Conservation (phyloP, 2,888 invertebrate genomes). For the Heterodera filipjevi region DNA sequence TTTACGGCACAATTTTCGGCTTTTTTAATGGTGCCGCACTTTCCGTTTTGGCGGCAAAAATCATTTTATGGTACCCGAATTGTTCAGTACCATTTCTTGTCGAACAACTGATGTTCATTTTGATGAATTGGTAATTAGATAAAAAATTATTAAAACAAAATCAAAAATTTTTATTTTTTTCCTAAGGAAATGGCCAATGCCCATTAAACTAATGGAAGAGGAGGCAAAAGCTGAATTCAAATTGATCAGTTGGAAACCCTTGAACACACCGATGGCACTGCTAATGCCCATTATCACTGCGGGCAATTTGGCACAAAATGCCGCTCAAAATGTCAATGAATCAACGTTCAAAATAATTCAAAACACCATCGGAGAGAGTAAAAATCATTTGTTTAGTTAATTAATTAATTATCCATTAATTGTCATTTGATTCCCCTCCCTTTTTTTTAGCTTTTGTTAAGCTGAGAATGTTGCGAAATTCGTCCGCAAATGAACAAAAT, state of each 20-base stretch:
- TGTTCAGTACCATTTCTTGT: background rate
- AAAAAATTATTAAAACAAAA: background rate
- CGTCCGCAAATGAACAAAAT: background rate
- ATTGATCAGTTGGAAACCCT: constrained; percentile 4
- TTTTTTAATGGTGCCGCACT: background rate
- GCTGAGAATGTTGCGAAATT: constrained; percentile 2
- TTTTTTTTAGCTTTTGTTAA: background rate
- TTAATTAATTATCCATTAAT: background rate
- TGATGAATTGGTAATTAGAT: background rate
- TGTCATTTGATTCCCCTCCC: background rate
- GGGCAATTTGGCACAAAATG: background rate
- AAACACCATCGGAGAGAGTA: background rate
- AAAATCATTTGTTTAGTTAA: background rate
- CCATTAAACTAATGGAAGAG: background rate
- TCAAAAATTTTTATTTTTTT: too few relatives aligned
- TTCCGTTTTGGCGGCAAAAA: background rate
- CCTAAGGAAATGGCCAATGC: background rate
- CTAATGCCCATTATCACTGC: background rate
- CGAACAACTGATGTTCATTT: background rate
- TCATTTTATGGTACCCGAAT: background rate
- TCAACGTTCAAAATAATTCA: background rate
- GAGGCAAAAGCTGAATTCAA: background rate
- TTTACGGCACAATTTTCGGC: background rate
- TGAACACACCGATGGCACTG: background rate
- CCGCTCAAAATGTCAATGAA: background rate